Percentiles rank a stretch among this genome's conserved stretches.
These are phyloP conservation scores for Drosophila dunni DNA, from an alignment of 1,140 invertebrate species.

Conservation along the genomic window DNA sequence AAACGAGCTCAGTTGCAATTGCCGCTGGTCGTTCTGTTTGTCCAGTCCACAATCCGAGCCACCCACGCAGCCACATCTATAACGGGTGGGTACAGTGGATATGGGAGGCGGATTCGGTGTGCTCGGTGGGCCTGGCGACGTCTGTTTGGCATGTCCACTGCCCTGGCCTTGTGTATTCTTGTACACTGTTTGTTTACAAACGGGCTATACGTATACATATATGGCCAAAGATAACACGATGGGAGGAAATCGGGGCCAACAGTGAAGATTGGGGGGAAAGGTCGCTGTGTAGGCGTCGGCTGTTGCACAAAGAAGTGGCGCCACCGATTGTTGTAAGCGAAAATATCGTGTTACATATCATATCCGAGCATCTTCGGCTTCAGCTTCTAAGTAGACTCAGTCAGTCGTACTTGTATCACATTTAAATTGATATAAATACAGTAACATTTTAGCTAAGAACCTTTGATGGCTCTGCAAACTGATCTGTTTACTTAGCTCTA, in stretches of 20 bases:
- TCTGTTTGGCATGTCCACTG: constrained; percentile 70
- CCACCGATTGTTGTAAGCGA: constrained; percentile 31
- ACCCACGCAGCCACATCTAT: constrained; percentile 7
- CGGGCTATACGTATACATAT: constrained; percentile 26
- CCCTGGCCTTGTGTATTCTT: constrained; percentile 51
- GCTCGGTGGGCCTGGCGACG: constrained; percentile 1
- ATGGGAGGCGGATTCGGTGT: background rate
- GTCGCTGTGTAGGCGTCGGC: constrained; percentile 38
- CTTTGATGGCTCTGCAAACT: constrained; percentile 2
- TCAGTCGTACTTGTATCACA: constrained; percentile 59
- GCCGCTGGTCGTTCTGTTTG: constrained; percentile 50
- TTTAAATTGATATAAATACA: constrained; percentile 77
- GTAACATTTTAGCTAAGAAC: constrained; percentile 29
- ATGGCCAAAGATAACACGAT: constrained; percentile 46
- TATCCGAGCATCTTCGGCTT: background rate
- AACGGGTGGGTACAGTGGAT: background rate
- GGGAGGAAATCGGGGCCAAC: constrained; percentile 2
- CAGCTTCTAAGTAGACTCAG: constrained; percentile 33
- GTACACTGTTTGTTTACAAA: constrained; percentile 47
- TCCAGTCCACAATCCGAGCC: constrained; percentile 28
- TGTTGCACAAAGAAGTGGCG: constrained; percentile 44
- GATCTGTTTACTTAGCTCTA: constrained; percentile 21
- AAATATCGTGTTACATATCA: constrained; percentile 45
- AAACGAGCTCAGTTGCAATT: constrained; percentile 53
- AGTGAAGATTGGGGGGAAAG: constrained; percentile 1